Evolutionary conservation across 2,888 invertebrate species (phyloP), one percentile per base, ranked within the genome.

Genomic region (Pristionchus mayeri): DNA sequence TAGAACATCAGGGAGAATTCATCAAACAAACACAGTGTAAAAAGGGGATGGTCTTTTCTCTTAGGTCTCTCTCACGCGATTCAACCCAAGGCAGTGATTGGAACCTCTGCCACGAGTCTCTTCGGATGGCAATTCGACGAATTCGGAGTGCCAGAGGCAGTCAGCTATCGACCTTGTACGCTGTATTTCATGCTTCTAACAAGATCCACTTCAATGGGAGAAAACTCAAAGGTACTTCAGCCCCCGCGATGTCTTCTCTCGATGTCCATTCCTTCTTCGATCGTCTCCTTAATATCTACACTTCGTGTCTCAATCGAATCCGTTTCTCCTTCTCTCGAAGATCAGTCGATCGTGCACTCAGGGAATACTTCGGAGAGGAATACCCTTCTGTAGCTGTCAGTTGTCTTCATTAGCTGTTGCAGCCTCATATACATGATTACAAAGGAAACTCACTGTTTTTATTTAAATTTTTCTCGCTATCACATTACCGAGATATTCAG

Each of bases 121-220:
- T 71, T 71, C 16, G 40, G 40, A 37, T 71, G 71, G 71, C 71
- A 71, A 24, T 71, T 71, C 24, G 37, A 71, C 6, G 71, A 71
- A 24, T 71, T 71, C 11, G 71, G 71, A 71, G 71, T 71, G 40
- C 71, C 71, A 0, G 44, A 71, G n/a, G 71, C 71, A 24, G 2
- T 44, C 71, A 40, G 40, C 44, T 71, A 71, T 40, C 37, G 71
- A 40, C 71, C 71, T n/a, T 27, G 71, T 71, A 18, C 1, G 67
- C n/a, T 71, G 21, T n/a, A n/a, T n/a, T 54, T 18, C 16, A 54
- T 54, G n/a, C n/a, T 54, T 21, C 4, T n/a, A n/a, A n/a, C n/a
- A n/a, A n/a, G n/a, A n/a, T n/a, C n/a, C n/a, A n/a, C n/a, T n/a
- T n/a, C n/a, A n/a, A n/a, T n/a, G n/a, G n/a, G n/a, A n/a, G n/a